Percentiles rank a stretch among this genome's conserved stretches.
These are phyloP conservation scores for Pseudomyrmex sp. DNA, from an alignment of 1,140 invertebrate species.

Conservation along the genomic window DNA sequence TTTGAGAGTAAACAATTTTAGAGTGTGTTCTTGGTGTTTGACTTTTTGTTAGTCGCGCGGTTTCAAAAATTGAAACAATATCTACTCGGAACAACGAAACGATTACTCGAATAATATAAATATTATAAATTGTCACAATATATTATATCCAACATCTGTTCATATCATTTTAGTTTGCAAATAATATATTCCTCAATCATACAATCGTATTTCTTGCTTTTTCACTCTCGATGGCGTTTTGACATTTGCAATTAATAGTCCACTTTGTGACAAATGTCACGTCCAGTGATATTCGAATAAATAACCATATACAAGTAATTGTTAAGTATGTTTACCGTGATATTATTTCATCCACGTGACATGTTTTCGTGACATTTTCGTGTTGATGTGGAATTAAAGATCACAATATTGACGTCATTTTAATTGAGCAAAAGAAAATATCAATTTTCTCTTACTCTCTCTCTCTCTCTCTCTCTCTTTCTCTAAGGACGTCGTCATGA, in stretches of 20 bases:
- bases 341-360: conserved; percentile 13
- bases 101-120: neutral
- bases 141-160: neutral
- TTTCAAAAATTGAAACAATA: neutral
- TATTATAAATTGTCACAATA: neutral
- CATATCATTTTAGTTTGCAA: conserved; percentile 26
- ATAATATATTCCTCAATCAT: conserved; percentile 24
- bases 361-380: neutral
- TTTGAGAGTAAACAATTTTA: no score
- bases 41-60: neutral
- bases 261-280: conserved; percentile 29
- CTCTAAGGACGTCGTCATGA: conserved; percentile 68
- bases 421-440: conserved; percentile 22
- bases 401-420: conserved; percentile 26
- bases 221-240: conserved; percentile 4
- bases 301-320: neutral
- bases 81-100: no score
- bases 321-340: neutral
- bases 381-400: neutral
- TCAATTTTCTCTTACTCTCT: neutral
- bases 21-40: neutral
- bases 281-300: neutral
- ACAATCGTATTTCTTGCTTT: conserved; percentile 7
- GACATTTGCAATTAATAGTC: conserved; percentile 36
- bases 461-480: conserved; percentile 22